Evolutionary conservation across 2,113 vertebrate species (phyloP), one percentile per base, ranked within the genome.

Genomic region (Polypterus bichir): DNA sequence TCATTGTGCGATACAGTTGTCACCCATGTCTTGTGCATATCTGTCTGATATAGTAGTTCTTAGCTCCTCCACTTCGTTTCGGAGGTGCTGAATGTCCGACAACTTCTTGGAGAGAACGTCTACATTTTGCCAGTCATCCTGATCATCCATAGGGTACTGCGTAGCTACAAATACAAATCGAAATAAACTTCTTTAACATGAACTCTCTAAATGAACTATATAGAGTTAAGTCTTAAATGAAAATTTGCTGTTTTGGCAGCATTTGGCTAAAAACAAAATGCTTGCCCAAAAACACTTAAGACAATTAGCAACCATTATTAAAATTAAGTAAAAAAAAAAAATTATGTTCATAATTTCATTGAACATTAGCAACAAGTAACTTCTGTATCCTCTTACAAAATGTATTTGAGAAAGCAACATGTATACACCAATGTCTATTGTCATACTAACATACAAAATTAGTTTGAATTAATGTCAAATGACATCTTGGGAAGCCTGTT

Each of bases 11-110:
- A 92, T 92, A 80, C 96, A 99, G 83, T 97, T 98, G 65, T 99
- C 93, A 53, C 96, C 96, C 96, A 99, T 94, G 79, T 98, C 96
- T 83, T 98, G 94, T 6, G 96, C 96, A 0, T 99, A 98, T 74
- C 90, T 87, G 78, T 97, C 94, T 54, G 92, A 93, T 69, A 99
- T 88, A 0, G 86, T 88, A 1, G 91, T 97, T 62, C 94, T 83
- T 11, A 98, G 84, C 8, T 93, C 93, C 69, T 98, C 93, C 0
- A 98, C 90, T 5, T 98, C 95, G 44, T 73, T 86, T 46, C 84
- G 91, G 46, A 99, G 85, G 74, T 93, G 83, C 51, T 88, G 89
- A 47, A 90, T 88, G 72, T 94, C 92, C 5, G 74, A 76, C 70
- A 97, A 78, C 71, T 92, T 97, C 69, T 82, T 94, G 68, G 86